A percentile compares a stretch with the other conserved stretches of the same genome.
phyloP scores from a whole-genome alignment of 2,797 vertebrate species.

The Sebastes goodei region DNA sequence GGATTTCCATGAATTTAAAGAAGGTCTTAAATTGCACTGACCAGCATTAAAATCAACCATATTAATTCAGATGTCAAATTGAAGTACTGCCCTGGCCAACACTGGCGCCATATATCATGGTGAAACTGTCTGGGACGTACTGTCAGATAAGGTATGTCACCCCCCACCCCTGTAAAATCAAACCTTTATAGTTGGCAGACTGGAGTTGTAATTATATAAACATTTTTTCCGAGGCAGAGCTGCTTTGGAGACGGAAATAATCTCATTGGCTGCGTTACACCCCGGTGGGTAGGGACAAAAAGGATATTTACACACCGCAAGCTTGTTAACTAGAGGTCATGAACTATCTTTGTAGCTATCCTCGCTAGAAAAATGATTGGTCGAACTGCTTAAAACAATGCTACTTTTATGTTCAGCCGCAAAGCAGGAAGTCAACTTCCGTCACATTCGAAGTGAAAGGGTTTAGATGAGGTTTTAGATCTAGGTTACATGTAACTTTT shows the following conservation, averaged over 20 bases:
- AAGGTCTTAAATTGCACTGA: slow-evolving; percentile 66
- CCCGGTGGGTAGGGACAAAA: slow-evolving; percentile 10
- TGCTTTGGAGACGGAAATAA: slow-evolving; percentile 25
- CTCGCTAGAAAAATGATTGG: background rate
- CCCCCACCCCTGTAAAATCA: background rate
- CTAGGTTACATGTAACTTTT: background rate
- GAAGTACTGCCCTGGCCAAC: slow-evolving; percentile 7
- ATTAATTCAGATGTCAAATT: slow-evolving; percentile 71
- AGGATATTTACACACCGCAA: background rate
- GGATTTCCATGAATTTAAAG: slow-evolving; percentile 82
- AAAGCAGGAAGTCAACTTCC: background rate
- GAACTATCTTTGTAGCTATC: background rate
- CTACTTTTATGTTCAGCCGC: background rate
- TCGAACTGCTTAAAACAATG: background rate
- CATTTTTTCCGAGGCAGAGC: background rate
- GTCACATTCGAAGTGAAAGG: background rate
- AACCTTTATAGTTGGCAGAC: slow-evolving; percentile 13
- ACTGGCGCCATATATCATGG: background rate
- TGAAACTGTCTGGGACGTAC: slow-evolving; percentile 9
- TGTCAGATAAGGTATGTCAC: slow-evolving; percentile 11
- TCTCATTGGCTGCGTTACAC: slow-evolving; percentile 2
- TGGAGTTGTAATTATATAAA: slow-evolving; percentile 20
- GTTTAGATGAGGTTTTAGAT: background rate
- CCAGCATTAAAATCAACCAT: slow-evolving; percentile 50
- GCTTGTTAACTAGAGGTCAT: background rate